A percentile compares a stretch with the other conserved stretches of the same genome.
Evolutionary conservation across 2,797 vertebrate genomes (phyloP).

Genomic region (Liparis tanakae): DNA sequence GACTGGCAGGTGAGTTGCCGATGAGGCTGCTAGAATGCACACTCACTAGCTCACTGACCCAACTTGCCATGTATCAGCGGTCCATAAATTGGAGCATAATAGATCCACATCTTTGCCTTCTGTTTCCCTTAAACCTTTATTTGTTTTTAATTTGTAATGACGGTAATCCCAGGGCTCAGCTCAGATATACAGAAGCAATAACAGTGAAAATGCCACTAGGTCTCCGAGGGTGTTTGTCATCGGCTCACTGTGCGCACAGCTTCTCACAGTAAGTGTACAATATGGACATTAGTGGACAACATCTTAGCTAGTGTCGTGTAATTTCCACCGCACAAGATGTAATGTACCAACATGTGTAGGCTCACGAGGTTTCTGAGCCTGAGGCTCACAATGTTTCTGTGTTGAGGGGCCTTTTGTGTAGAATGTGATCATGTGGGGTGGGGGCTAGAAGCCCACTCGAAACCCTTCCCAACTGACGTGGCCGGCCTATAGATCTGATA

Average conservation of each 20-base stretch:
- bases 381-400: too few species aligned
- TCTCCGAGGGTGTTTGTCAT: slow-evolving; percentile 49
- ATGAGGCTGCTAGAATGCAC: slow-evolving; percentile 83
- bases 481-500: too few species aligned
- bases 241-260: slow-evolving; percentile 12
- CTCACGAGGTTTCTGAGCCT: too few species aligned
- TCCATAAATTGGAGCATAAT: slow-evolving; percentile 91
- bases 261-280: slow-evolving; percentile 9
- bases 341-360: too few species aligned
- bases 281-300: slow-evolving; percentile 25
- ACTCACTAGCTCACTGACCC: slow-evolving; percentile 77
- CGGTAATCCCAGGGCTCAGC: slow-evolving; percentile 86
- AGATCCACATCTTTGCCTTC: slow-evolving; percentile 84
- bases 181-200: slow-evolving; percentile 78
- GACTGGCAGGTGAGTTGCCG: slow-evolving; percentile 88
- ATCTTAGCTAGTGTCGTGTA: not conserved
- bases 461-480: too few species aligned
- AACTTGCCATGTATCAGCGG: slow-evolving; percentile 87
- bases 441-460: too few species aligned
- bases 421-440: too few species aligned
- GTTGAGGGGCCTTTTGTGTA: too few species aligned
- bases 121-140: slow-evolving; percentile 87
- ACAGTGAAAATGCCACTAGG: slow-evolving; percentile 60
- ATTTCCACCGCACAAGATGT: too few species aligned
- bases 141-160: slow-evolving; percentile 95